A percentile compares a stretch with the other conserved stretches of the same genome.
These are phyloP conservation scores for Siphonodentalium dalli DNA, from an alignment of 2,888 invertebrate genomes.

Conservation along the genomic window DNA sequence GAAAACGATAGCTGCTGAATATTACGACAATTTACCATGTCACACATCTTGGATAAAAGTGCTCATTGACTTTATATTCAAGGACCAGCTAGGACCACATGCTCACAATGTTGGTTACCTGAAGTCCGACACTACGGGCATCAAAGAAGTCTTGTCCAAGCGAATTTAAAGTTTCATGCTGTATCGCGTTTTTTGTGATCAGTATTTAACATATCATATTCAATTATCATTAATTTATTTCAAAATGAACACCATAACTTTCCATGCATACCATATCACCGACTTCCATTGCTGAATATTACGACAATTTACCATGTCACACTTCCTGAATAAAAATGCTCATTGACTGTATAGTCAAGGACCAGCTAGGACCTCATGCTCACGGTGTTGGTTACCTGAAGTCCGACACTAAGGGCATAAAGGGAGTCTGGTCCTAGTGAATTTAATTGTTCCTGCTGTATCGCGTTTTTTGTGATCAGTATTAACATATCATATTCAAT, in stretches of 20 bases:
- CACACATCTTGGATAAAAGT: constrained; percentile 94
- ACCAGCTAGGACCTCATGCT: constrained; percentile 94
- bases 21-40: constrained; percentile 90
- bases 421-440: too few species aligned
- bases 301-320: constrained; percentile 91
- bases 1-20: constrained; percentile 78
- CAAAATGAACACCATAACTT: constrained; percentile 66
- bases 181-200: too few species aligned
- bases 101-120: constrained; percentile 73
- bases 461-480: too few species aligned
- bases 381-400: constrained; percentile 69
- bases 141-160: too few species aligned
- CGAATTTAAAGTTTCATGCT: too few species aligned
- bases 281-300: constrained; percentile 80
- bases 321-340: constrained; percentile 92
- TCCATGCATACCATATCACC: constrained; percentile 63
- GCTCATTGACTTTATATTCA: constrained; percentile 91
- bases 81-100: constrained; percentile 95
- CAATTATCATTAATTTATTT: too few species aligned
- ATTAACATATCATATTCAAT: too few species aligned
- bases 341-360: constrained; percentile 93
- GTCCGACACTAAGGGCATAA: too few species aligned
- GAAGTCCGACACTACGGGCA: too few species aligned
- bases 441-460: too few species aligned
- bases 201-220: too few species aligned